A percentile compares a stretch with the other conserved stretches of the same genome.
phyloP scores from a whole-genome alignment of 2,113 vertebrate genomes.

The Orycteropus afer region DNA sequence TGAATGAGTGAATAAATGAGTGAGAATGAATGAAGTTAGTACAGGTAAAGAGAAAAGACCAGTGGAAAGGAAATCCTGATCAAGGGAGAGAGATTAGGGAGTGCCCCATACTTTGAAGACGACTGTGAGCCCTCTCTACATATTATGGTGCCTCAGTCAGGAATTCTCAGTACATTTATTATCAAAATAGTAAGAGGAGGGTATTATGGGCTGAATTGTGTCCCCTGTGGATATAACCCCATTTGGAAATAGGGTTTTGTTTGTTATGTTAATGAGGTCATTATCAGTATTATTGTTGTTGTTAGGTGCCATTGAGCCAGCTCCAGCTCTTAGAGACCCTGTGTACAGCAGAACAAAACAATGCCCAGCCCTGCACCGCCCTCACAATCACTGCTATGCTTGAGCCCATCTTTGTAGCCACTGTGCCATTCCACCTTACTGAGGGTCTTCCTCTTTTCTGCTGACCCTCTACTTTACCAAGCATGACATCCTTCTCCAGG shows the following conservation, averaged over 20 bases:
- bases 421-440: too few relatives aligned
- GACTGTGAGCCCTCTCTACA: neutral
- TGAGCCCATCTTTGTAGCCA: too few relatives aligned
- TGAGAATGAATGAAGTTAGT: constrained; percentile 17
- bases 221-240: neutral
- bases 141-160: neutral
- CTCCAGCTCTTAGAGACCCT: too few relatives aligned
- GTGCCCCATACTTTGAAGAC: neutral
- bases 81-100: neutral
- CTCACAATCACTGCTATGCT: too few relatives aligned
- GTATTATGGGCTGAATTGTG: neutral
- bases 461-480: too few relatives aligned
- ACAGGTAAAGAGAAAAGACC: neutral
- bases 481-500: too few relatives aligned
- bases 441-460: too few relatives aligned
- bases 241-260: neutral
- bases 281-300: too few relatives aligned
- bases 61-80: neutral
- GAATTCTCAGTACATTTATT: neutral
- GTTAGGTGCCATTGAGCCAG: too few relatives aligned
- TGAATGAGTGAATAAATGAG: neutral
- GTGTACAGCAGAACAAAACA: too few relatives aligned
- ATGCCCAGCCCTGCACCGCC: too few relatives aligned
- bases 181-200: neutral
- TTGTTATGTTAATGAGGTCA: neutral